A percentile compares a stretch with the other conserved stretches of the same genome.
Conservation (phyloP, 2,797 vertebrate genomes). For the Gephyroberyx darwinii region DNA sequence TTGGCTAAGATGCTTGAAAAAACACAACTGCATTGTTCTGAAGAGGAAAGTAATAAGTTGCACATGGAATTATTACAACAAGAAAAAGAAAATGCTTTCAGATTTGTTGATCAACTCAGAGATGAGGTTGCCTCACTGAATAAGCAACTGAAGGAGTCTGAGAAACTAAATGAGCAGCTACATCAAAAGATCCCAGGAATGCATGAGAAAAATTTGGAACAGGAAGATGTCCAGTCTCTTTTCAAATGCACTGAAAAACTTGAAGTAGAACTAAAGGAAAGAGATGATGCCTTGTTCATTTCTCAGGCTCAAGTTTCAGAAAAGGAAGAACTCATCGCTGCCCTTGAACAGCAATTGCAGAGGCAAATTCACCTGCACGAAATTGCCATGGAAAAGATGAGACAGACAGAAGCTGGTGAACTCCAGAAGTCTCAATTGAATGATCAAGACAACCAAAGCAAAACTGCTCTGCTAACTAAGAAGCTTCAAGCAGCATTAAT, state of each 20-base stretch:
- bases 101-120: conserved; percentile 64
- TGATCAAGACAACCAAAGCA: conserved; percentile 64
- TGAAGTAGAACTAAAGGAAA: conserved; percentile 58
- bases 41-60: conserved; percentile 60
- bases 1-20: conserved; percentile 55
- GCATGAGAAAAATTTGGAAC: conserved; percentile 23
- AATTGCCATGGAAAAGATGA: conserved; percentile 63
- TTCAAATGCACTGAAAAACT: conserved; percentile 48
- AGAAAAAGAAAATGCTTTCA: conserved; percentile 74
- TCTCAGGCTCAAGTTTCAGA: conserved; percentile 60
- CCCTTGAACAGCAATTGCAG: conserved; percentile 74
- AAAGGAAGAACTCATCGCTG: conserved; percentile 72
- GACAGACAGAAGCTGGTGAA: conserved; percentile 44
- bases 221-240: conserved; percentile 24
- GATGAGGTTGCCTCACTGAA: conserved; percentile 66
- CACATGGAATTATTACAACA: conserved; percentile 70
- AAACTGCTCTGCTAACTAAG: conserved; percentile 79
- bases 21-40: conserved; percentile 42
- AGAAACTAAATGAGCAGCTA: conserved; percentile 69
- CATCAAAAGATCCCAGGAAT: conserved; percentile 38
- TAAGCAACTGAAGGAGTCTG: conserved; percentile 59
- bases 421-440: conserved; percentile 71
- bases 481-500: conserved; percentile 89
- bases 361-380: conserved; percentile 69
- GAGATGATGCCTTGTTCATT: conserved; percentile 8